A percentile compares a stretch with the other conserved stretches of the same genome.
phyloP scores from a whole-genome alignment of 2,113 vertebrate genomes.

The Labeo catla region DNA sequence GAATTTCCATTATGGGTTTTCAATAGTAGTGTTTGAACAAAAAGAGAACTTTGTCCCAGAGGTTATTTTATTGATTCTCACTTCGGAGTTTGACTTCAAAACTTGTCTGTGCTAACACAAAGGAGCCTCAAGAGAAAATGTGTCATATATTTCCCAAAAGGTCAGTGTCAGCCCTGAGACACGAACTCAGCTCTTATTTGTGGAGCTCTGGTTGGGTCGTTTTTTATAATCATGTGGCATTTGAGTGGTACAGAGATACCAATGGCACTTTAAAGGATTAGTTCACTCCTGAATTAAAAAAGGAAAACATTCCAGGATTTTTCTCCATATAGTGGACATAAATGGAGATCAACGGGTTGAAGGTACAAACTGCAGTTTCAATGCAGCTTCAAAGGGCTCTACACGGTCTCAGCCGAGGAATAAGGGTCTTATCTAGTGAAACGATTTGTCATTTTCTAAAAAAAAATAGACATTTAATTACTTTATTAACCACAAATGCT shows the following conservation, averaged over 20 bases:
- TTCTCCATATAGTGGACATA: too few species aligned
- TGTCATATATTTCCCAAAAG: conserved; percentile 45
- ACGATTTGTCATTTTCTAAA: too few species aligned
- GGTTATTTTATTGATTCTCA: conserved; percentile 55
- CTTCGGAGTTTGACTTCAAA: conserved; percentile 43
- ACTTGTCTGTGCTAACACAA: conserved; percentile 40
- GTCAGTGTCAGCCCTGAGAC: conserved; percentile 39
- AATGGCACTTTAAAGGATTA: background rate
- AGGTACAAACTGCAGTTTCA: too few species aligned
- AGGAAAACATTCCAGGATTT: too few species aligned
- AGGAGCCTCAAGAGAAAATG: conserved; percentile 27
- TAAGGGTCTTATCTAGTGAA: too few species aligned
- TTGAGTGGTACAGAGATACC: background rate
- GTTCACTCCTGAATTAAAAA: too few species aligned
- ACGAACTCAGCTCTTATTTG: background rate
- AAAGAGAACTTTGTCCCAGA: conserved; percentile 44
- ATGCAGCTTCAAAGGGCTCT: too few species aligned
- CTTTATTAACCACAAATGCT: too few species aligned
- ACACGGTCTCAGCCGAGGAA: too few species aligned
- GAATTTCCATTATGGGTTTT: conserved; percentile 38
- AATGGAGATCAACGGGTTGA: too few species aligned
- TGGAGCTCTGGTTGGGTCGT: background rate
- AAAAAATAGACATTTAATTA: too few species aligned
- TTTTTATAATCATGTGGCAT: conserved; percentile 14
- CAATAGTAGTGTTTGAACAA: conserved; percentile 13